Base-by-base conservation (phyloP, 1,140 invertebrate species). In the Ips nitidus region DNA sequence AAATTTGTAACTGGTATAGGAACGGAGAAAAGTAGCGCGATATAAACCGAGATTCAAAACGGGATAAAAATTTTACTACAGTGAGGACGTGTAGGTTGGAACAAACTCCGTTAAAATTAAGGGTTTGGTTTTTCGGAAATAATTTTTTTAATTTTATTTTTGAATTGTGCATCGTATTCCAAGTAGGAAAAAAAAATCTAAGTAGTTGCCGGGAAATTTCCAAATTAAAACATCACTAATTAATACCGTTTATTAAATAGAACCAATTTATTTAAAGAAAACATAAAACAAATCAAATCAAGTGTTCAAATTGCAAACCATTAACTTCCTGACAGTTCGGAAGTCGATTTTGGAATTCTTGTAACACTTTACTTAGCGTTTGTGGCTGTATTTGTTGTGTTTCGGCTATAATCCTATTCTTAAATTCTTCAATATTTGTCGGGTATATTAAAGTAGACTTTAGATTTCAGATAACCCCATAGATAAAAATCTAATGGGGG, bases 401-500 rank as follows among this genome's bases (percentile, higher is more conserved):
- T 5, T 37, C 5, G 4, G 5, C 36, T 45, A 4, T 45, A 45
- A 53, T 53, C 36, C 52, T 7, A 7, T 53, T 7, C 1, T 37
- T 53, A 1, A 53, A 37, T 37, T 53, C 52, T 53, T 7, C 52
- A 7, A 53, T 4, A 53, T 22, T 53, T 53, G 7, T 53, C 6
- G 4, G 36, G 52, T 53, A 8, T 53, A 53, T 7, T 53, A 22
- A 53, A 7, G 36, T 53, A 53, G 36, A 53, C 36, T 53, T 53
- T 53, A 22, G 7, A 7, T 45, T 47, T 61, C n/a, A 37, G n/a
- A 45, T 61, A 61, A 7, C 41, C 58, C 58, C 79, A 82, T 4
- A 79, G 69, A 74, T 80, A 80, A 77, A 79, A 83, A 75, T 83
- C 81, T 39, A 79, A 65, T 36, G 78, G 79, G 8, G 75, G 79